These are phyloP conservation scores for Notodonta dromedarius DNA, from an alignment of 2,888 invertebrate genomes.

Conservation along the genomic window DNA sequence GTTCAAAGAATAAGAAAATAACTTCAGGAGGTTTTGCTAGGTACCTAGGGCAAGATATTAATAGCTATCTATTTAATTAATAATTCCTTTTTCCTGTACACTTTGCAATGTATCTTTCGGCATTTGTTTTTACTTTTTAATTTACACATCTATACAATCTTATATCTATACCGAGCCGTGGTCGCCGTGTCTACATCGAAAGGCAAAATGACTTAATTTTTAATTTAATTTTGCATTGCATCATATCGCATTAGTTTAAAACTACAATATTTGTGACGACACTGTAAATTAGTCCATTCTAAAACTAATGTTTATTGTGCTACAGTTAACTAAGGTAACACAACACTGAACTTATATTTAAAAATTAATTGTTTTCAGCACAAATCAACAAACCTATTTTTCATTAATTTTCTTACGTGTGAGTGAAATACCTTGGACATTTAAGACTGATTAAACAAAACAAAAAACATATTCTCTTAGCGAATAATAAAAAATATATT, in stretches of 20 bases:
- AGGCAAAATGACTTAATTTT: slow-evolving; percentile 13
- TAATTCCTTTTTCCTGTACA: slow-evolving; percentile 47
- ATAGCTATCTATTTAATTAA: slow-evolving; percentile 35
- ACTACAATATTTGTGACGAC: background rate
- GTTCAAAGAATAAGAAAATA: too few relatives aligned
- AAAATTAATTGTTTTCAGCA: background rate
- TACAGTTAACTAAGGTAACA: background rate
- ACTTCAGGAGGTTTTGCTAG: background rate
- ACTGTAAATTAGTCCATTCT: slow-evolving; percentile 7
- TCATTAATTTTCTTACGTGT: too few relatives aligned
- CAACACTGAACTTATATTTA: slow-evolving; percentile 1
- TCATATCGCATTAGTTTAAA: background rate
- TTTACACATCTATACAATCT: slow-evolving; percentile 55
- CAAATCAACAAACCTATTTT: slow-evolving; percentile 3
- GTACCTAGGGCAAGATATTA: slow-evolving; percentile 36
- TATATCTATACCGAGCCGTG: slow-evolving; percentile 49
- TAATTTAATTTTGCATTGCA: background rate
- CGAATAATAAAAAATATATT: slow-evolving; percentile 37
- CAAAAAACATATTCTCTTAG: slow-evolving; percentile 1
- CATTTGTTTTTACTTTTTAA: slow-evolving; percentile 32
- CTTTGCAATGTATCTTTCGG: slow-evolving; percentile 33
- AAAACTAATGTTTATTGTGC: background rate
- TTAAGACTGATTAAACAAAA: background rate
- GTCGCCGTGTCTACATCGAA: slow-evolving; percentile 46
- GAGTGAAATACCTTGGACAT: background rate